phyloP scores from a whole-genome alignment of 2,113 vertebrate species.

The Agelaius tricolor region DNA sequence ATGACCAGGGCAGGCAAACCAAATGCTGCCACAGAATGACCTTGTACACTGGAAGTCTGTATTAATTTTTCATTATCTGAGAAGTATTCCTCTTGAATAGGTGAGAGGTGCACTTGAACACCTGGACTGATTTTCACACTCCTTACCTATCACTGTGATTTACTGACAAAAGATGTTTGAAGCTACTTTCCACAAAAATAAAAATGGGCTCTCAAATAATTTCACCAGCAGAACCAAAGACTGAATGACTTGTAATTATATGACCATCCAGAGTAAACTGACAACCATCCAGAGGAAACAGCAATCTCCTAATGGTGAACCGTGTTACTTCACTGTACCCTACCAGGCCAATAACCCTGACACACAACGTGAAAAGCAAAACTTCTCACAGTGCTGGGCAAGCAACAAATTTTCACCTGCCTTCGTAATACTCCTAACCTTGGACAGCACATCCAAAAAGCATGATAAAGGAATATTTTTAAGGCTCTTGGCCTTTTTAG shows the following conservation, averaged over 20 bases:
- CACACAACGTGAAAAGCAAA: background rate
- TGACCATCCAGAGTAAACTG: fast-evolving
- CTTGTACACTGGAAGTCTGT: background rate
- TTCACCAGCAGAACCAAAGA: background rate
- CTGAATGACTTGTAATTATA: background rate
- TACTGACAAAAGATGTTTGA: background rate
- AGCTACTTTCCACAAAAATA: background rate
- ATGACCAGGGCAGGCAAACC: background rate
- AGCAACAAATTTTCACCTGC: background rate
- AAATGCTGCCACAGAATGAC: background rate
- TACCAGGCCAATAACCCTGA: background rate
- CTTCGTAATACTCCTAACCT: background rate
- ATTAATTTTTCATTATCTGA: background rate
- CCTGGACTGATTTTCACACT: background rate
- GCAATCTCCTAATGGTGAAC: background rate
- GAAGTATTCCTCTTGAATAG: background rate
- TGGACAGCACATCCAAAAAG: background rate
- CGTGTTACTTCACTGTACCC: background rate
- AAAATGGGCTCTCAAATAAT: background rate
- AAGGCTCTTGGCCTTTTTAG: background rate
- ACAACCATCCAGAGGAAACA: background rate
- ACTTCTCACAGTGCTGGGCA: background rate
- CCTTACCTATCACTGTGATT: background rate
- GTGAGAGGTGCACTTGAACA: background rate
- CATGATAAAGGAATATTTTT: background rate